Conservation (phyloP, 1,140 invertebrate genomes). For the Bombus picipes region DNA sequence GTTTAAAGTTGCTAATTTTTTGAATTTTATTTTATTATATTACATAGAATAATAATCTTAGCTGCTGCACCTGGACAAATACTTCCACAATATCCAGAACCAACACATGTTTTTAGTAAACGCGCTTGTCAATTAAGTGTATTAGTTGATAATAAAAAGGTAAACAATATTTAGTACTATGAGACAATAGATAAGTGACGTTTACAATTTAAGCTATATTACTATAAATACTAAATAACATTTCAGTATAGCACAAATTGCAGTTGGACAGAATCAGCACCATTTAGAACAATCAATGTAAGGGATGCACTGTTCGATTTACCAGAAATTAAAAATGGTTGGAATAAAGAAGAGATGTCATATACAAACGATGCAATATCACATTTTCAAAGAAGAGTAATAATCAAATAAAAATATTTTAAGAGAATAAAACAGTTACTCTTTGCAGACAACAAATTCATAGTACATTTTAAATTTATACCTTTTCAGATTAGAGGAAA, state of each 20-base stretch:
- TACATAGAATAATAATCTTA: constrained; percentile 88
- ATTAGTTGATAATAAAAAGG: constrained; percentile 88
- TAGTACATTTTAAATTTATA: constrained; percentile 13
- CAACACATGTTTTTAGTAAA: constrained; percentile 90
- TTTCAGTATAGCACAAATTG: constrained; percentile 81
- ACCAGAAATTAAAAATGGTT: constrained; percentile 90
- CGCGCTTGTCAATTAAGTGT: constrained; percentile 88
- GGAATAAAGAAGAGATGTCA: constrained; percentile 87
- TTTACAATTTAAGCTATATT: neutral
- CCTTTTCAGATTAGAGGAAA: constrained; percentile 85
- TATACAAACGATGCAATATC: constrained; percentile 89
- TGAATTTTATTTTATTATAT: constrained; percentile 22
- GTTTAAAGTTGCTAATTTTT: neutral
- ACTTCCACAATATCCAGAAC: constrained; percentile 92
- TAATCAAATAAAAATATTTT: neutral
- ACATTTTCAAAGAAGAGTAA: constrained; percentile 89
- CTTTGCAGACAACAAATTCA: neutral
- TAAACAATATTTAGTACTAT: constrained; percentile 47
- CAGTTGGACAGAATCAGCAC: constrained; percentile 85
- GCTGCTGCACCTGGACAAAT: constrained; percentile 92
- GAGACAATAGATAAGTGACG: neutral
- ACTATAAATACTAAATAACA: neutral
- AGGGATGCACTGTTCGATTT: constrained; percentile 93
- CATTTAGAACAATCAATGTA: constrained; percentile 89
- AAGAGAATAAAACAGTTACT: neutral